Evolutionary conservation across 2,113 vertebrate species (phyloP).

Genomic region (Sterrhoptilus dennistouni): DNA sequence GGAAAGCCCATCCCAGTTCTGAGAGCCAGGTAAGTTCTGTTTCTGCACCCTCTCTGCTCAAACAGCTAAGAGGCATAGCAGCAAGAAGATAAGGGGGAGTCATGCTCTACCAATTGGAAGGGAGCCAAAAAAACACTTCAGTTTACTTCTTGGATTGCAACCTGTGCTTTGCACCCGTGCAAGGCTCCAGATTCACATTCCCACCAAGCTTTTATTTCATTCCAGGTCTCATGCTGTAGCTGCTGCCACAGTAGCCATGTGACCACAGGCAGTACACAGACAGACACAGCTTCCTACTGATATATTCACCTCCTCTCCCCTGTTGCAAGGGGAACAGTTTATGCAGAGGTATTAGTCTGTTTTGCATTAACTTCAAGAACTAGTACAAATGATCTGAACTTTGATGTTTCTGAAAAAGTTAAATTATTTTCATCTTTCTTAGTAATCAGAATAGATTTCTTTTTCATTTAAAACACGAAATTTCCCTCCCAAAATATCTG

Average conservation of each 20-base stretch:
- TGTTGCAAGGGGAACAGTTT: neutral
- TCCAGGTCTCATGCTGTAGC: neutral
- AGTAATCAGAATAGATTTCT: neutral
- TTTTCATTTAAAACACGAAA: constrained; percentile 2
- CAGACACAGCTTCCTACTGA: neutral
- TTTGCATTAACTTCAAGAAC: neutral
- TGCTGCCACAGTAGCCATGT: neutral
- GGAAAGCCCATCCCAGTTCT: constrained; percentile 7
- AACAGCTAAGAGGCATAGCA: neutral
- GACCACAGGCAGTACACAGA: neutral
- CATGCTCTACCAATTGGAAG: neutral
- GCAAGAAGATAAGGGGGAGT: neutral
- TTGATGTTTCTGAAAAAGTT: neutral
- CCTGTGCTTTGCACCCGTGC: neutral
- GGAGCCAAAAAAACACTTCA: constrained; percentile 32
- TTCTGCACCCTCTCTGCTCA: neutral
- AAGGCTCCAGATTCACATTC: neutral
- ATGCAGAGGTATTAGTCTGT: neutral
- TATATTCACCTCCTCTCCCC: neutral
- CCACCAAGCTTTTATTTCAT: neutral
- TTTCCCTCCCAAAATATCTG: neutral
- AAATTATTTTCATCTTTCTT: neutral
- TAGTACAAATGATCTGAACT: neutral
- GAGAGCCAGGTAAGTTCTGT: neutral
- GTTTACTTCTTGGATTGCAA: neutral